phyloP scores from a whole-genome alignment of 2,888 invertebrate genomes.

The Apoderus coryli region DNA sequence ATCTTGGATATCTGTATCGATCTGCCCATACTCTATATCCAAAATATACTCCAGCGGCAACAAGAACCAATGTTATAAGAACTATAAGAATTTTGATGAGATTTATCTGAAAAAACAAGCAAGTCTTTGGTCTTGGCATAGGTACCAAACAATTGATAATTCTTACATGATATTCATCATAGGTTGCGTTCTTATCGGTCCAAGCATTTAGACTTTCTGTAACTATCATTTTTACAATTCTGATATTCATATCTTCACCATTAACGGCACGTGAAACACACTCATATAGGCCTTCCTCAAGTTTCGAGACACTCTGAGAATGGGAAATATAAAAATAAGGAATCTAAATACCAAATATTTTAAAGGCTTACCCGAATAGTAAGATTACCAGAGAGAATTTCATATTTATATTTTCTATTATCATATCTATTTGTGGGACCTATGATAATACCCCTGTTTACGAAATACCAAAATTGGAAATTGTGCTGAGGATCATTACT shows the following conservation, averaged over 20 bases:
- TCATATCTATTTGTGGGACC: slow-evolving; percentile 48
- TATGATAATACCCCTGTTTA: slow-evolving; percentile 38
- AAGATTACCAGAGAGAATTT: slow-evolving; percentile 51
- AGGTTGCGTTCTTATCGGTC: slow-evolving; percentile 24
- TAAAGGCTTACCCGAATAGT: slow-evolving; percentile 51
- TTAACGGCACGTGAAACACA: slow-evolving; percentile 44
- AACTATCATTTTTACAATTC: slow-evolving; percentile 43
- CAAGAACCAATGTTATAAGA: slow-evolving; percentile 19
- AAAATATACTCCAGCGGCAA: slow-evolving; percentile 20
- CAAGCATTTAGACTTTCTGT: no score
- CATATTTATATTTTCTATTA: slow-evolving; percentile 49
- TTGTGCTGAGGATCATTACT: slow-evolving; percentile 51
- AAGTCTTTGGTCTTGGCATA: no score
- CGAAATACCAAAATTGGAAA: slow-evolving; percentile 53
- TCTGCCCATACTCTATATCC: slow-evolving; percentile 23
- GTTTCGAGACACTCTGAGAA: slow-evolving; percentile 19
- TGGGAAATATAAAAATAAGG: no score
- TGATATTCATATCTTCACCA: slow-evolving; percentile 35
- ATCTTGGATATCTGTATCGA: slow-evolving; percentile 21
- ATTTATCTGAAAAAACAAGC: slow-evolving; percentile 22
- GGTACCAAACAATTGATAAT: neutral
- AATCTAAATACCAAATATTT: no score
- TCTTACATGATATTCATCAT: slow-evolving; percentile 21
- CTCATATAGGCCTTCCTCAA: slow-evolving; percentile 48
- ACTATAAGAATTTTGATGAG: slow-evolving; percentile 20